Evolutionary conservation across 2,797 vertebrate species (phyloP).

Genomic region (Hippocampus kuda): DNA sequence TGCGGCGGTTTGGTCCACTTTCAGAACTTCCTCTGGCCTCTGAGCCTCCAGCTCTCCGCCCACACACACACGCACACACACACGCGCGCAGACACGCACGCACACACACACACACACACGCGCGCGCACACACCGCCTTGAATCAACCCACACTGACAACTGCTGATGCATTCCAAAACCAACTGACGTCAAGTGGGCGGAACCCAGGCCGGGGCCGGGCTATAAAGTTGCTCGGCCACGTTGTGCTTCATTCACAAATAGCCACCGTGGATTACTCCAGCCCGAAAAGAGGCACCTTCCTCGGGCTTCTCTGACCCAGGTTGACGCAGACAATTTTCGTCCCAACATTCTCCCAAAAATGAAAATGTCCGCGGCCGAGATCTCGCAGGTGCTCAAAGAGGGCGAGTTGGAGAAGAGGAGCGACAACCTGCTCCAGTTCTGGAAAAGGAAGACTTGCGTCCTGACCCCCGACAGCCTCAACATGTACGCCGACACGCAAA

Average conservation of each 20-base stretch:
- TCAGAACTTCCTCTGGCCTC: constrained; percentile 49
- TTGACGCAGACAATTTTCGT: neutral
- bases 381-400: constrained; percentile 77
- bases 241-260: constrained; percentile 46
- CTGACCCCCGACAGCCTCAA: constrained; percentile 86
- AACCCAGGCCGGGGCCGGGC: constrained; percentile 1
- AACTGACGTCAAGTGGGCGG: constrained; percentile 62
- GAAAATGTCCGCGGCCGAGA: constrained; percentile 67
- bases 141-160: constrained; percentile 55
- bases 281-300: constrained; percentile 8
- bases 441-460: constrained; percentile 92
- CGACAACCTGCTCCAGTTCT: constrained; percentile 90
- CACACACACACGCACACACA: constrained; percentile 14
- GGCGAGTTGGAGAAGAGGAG: constrained; percentile 96
- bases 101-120: constrained; percentile 31
- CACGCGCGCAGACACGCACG: neutral
- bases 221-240: constrained; percentile 30
- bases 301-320: neutral
- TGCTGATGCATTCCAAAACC: constrained; percentile 54
- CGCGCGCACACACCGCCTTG: constrained; percentile 55
- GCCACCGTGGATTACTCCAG: constrained; percentile 44
- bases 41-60: constrained; percentile 9
- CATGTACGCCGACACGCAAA: constrained; percentile 79
- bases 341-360: constrained; percentile 37
- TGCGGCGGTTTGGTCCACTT: constrained; percentile 39